These are phyloP conservation scores for Antechinus flavipes DNA, from an alignment of 2,113 vertebrate species.

Conservation along the genomic window DNA sequence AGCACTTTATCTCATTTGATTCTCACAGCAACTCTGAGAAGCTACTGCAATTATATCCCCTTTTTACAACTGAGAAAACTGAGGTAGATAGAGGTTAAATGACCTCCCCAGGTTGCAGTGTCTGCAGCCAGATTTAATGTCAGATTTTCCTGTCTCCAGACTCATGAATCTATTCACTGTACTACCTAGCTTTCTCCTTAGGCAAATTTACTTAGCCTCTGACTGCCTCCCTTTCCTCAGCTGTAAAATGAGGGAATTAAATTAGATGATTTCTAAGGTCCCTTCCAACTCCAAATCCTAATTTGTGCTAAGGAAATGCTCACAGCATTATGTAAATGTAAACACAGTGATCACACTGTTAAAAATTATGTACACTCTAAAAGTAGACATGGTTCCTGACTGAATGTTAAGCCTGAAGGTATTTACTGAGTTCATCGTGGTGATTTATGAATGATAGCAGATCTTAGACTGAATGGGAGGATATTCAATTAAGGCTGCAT, in stretches of 20 bases:
- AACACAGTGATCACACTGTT: constrained; percentile 39
- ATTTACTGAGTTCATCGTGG: constrained; percentile 53
- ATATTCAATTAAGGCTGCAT: constrained; percentile 51
- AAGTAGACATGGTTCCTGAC: constrained; percentile 41
- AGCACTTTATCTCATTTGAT: not conserved
- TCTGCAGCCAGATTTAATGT: not conserved
- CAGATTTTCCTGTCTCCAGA: not conserved
- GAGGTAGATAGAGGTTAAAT: not conserved
- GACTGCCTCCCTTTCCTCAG: not conserved
- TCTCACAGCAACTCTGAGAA: not conserved
- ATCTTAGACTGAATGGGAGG: constrained; percentile 57
- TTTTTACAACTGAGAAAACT: not conserved
- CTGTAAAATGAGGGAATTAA: not conserved
- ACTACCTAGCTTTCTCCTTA: not conserved
- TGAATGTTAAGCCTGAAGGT: constrained; percentile 29
- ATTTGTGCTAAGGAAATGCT: constrained; percentile 28
- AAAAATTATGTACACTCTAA: constrained; percentile 48
- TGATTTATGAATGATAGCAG: constrained; percentile 31
- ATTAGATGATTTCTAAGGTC: not conserved
- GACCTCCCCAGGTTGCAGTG: not conserved
- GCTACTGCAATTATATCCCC: not conserved
- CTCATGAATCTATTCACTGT: not conserved
- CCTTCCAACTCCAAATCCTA: not conserved
- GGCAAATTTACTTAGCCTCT: not conserved
- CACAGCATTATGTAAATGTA: constrained; percentile 55